Base-by-base conservation (phyloP, 2,113 vertebrate genomes). In the Colaptes auratus region DNA sequence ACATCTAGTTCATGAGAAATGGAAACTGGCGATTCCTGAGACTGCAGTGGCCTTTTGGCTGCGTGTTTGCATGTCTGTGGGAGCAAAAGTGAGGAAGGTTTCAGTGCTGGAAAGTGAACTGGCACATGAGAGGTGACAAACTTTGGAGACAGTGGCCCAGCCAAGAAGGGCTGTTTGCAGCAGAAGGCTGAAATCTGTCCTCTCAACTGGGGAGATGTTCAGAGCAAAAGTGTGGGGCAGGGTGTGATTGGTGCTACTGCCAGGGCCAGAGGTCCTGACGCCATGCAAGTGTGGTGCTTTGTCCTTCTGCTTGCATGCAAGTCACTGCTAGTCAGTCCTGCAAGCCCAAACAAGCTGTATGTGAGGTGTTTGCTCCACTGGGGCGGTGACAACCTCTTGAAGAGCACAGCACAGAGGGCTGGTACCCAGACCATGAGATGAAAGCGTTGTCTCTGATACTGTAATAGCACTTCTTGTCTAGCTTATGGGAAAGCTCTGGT, bases 1-100 rank as follows among this genome's bases (percentile, higher is more conserved):
- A 60, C 60, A 69, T n/a, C 70, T 74, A 61, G 73, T 70, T 88
- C 30, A 33, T 58, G 90, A 89, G 73, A 84, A 87, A 70, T 88
- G 91, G 89, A 48, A 87, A 95, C 44, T 88, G 91, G 72, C 64
- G 88, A 87, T 96, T 96, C 97, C 97, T 97, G 97, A 97, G 97
- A 95, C 92, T 92, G 90, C 93, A 86, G 86, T 72, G 86, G 92
- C 93, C 73, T 90, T 96, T 82, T 90, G 94, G 93, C 90, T 93
- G 75, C 0, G 33, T 89, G 76, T 92, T 93, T 58, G 77, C 65
- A 50, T 95, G 92, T 89, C 88, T 77, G 88, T 82, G 76, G 94
- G 92, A 86, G 85, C 64, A 78, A 88, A 87, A 84, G 90, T 35
- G 87, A 85, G 83, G 87, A 15, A 90, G 52, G 58, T 83, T 76